Evolutionary conservation across 2,113 vertebrate species (phyloP).

Genomic region (Bolborhynchus lineola): DNA sequence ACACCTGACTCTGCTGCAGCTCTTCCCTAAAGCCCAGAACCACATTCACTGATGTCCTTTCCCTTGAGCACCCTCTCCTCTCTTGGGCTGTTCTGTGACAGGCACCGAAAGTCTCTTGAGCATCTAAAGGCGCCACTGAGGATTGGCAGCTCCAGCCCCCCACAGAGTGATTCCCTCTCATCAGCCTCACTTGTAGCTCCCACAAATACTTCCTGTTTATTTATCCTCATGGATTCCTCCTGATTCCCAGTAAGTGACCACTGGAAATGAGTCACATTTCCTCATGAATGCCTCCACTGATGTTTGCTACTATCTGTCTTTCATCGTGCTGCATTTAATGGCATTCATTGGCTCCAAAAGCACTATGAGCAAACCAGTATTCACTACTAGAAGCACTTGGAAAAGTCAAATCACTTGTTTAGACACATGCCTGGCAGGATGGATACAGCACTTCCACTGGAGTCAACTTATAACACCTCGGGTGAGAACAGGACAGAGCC

Average conservation of each 20-base stretch:
- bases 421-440: neutral
- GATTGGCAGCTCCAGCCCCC: neutral
- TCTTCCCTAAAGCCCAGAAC: neutral
- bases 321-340: neutral
- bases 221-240: neutral
- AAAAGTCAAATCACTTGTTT: neutral
- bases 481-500: neutral
- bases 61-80: neutral
- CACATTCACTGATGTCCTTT: neutral
- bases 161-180: neutral
- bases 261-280: neutral
- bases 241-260: neutral
- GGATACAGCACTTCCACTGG: neutral
- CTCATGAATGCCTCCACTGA: neutral
- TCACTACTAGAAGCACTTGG: neutral
- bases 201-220: neutral
- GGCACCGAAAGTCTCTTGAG: neutral
- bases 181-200: neutral
- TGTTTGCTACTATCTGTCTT: neutral
- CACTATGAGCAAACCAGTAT: neutral
- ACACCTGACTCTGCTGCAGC: neutral
- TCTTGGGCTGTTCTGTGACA: neutral
- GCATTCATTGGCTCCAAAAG: neutral
- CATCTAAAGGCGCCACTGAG: rapidly evolving
- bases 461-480: neutral